These are phyloP conservation scores for Clivina fossor DNA, from an alignment of 2,888 invertebrate genomes.

Conservation along the genomic window DNA sequence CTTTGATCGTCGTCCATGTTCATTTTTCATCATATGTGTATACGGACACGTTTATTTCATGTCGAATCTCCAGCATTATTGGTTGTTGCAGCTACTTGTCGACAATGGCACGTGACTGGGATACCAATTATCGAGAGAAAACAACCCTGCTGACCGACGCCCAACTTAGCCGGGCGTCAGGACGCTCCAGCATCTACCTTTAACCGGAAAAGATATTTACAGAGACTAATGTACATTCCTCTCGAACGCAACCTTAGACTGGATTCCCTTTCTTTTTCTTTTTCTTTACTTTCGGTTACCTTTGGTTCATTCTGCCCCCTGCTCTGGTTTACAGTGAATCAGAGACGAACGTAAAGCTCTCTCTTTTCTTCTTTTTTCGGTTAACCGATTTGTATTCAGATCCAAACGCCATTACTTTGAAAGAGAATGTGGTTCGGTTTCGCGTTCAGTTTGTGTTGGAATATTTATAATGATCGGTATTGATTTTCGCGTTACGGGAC, in stretches of 20 bases:
- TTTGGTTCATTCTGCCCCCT: constrained; percentile 9
- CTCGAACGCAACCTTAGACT: constrained; percentile 2
- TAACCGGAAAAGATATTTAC: constrained; percentile 21
- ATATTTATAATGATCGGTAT: constrained; percentile 34
- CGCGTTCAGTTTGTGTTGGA: constrained; percentile 31
- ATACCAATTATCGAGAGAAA: constrained; percentile 24
- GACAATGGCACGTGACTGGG: constrained; percentile 25
- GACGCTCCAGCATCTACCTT: constrained; percentile 21
- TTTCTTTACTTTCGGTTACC: constrained; percentile 15
- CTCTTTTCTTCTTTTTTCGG: constrained; percentile 11
- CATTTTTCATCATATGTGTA: constrained; percentile 16
- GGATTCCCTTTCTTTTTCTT: constrained; percentile 12
- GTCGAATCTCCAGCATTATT: constrained; percentile 28
- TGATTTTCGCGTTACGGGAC: constrained; percentile 22
- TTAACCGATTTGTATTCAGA: constrained; percentile 33
- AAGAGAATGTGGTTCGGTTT: constrained; percentile 30
- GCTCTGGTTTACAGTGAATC: constrained; percentile 4
- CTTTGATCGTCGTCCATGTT: neutral
- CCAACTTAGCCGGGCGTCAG: constrained; percentile 12
- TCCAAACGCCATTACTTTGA: constrained; percentile 26
- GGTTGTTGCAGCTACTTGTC: constrained; percentile 31
- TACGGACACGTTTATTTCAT: constrained; percentile 28
- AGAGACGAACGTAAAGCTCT: neutral
- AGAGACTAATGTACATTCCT: constrained; percentile 32
- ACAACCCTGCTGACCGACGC: neutral